Evolutionary conservation across 2,797 vertebrate genomes (phyloP).

Genomic region (Triplophysa bombifrons): DNA sequence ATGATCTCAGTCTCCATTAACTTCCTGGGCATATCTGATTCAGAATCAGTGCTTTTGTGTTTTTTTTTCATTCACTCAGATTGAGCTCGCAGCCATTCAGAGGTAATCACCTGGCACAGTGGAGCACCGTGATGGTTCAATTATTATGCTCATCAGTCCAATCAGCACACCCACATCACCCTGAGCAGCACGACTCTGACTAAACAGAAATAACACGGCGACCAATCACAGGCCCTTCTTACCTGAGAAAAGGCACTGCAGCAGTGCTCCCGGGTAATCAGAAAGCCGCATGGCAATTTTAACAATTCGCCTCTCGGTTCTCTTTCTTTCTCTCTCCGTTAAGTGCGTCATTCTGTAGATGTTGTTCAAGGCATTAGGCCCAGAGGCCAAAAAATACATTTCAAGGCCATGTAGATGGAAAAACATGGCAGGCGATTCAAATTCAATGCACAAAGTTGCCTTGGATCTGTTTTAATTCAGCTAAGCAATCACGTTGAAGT

Average conservation of each 20-base stretch:
- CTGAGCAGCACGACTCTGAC: constrained; percentile 46
- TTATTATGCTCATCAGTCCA: constrained; percentile 80
- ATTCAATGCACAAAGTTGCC: constrained; percentile 48
- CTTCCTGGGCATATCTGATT: constrained; percentile 57
- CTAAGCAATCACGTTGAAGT: constrained; percentile 56
- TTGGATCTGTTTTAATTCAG: constrained; percentile 64
- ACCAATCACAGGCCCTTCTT: constrained; percentile 68
- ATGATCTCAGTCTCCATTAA: constrained; percentile 32
- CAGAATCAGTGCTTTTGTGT: constrained; percentile 25
- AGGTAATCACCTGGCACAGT: constrained; percentile 67
- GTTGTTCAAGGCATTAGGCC: constrained; percentile 63
- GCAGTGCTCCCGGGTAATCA: constrained; percentile 72
- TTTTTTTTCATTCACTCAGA: constrained; percentile 53
- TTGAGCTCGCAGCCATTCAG: constrained; percentile 54
- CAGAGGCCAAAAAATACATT: constrained; percentile 63
- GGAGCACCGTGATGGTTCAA: constrained; percentile 75
- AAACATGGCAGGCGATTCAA: constrained; percentile 59
- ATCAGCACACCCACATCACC: constrained; percentile 66
- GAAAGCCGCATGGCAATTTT: constrained; percentile 71
- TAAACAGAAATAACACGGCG: constrained; percentile 69
- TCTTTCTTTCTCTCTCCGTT: constrained; percentile 41
- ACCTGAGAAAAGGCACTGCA: constrained; percentile 61
- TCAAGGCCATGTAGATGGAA: constrained; percentile 27
- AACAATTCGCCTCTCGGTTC: constrained; percentile 64
- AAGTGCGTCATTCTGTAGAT: constrained; percentile 69